Evolutionary conservation across 2,888 invertebrate species (phyloP).

Genomic region (Caenorhabditis drosophilae): DNA sequence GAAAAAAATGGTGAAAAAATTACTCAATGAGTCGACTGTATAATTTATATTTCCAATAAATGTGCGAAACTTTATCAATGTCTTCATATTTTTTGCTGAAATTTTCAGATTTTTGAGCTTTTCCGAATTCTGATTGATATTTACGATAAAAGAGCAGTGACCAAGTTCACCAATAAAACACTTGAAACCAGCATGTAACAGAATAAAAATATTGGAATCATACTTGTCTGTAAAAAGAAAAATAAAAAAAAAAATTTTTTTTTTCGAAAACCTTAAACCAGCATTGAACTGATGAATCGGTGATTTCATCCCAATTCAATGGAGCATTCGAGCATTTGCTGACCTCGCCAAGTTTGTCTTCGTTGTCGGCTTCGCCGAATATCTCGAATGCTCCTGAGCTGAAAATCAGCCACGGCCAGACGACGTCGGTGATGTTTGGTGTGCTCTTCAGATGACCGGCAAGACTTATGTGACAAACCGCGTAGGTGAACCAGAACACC

Average conservation of each 20-base stretch:
- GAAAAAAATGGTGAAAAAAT: too few relatives aligned
- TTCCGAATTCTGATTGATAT: conserved; percentile 1
- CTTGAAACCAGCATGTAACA: conserved; percentile 49
- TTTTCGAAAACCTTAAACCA: conserved; percentile 32
- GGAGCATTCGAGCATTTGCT: conserved; percentile 35
- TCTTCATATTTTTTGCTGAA: conserved; percentile 53
- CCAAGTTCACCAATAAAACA: conserved; percentile 47
- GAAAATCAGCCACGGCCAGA: conserved; percentile 48
- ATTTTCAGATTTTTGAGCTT: conserved; percentile 2
- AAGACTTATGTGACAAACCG: conserved; percentile 47
- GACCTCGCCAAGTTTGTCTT: conserved; percentile 39
- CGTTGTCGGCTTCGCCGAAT: conserved; percentile 49
- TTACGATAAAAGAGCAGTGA: conserved; percentile 53
- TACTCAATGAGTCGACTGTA: conserved; percentile 44
- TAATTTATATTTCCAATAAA: conserved; percentile 49
- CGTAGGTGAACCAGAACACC: conserved; percentile 50
- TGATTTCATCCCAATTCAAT: conserved; percentile 34
- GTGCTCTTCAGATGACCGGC: conserved; percentile 40
- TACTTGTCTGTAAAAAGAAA: conserved; percentile 29
- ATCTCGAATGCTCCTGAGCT: conserved; percentile 52
- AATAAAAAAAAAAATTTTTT: neutral
- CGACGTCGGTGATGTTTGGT: conserved; percentile 36
- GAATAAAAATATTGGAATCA: conserved; percentile 47
- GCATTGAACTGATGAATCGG: conserved; percentile 44
- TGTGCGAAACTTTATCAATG: conserved; percentile 43